Percentiles rank a stretch among this genome's conserved stretches.
These are phyloP conservation scores for Cyanoderma ruficeps DNA, from an alignment of 2,113 vertebrate species.

Conservation along the genomic window DNA sequence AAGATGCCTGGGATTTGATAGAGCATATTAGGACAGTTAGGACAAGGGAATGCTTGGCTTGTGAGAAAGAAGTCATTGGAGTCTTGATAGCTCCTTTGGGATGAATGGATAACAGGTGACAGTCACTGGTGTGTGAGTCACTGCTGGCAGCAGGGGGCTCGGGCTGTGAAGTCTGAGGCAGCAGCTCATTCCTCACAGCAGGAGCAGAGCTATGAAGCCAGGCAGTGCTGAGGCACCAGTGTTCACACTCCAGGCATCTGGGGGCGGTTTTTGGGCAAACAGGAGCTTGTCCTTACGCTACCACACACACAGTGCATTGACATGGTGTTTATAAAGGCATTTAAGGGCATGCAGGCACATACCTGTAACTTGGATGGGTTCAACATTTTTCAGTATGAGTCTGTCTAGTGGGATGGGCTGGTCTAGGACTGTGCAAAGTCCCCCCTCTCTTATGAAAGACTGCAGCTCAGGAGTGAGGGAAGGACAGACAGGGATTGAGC, in stretches of 20 bases:
- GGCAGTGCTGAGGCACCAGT: neutral
- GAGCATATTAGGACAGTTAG: rapidly evolving
- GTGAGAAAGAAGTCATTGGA: neutral
- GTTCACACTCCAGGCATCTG: neutral
- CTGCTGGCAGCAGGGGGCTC: neutral
- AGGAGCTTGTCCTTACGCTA: neutral
- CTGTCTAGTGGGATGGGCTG: conserved; percentile 90
- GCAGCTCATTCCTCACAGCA: neutral
- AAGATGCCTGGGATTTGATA: neutral
- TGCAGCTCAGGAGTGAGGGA: conserved; percentile 83
- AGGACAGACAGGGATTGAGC: conserved; percentile 65
- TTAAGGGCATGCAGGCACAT: neutral
- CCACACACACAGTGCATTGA: rapidly evolving
- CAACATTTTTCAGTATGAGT: conserved; percentile 81
- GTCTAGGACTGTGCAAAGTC: conserved; percentile 82
- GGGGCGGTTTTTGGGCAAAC: neutral
- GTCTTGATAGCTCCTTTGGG: neutral
- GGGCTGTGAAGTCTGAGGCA: neutral
- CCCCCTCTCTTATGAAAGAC: conserved; percentile 83
- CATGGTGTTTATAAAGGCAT: neutral
- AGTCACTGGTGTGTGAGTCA: neutral
- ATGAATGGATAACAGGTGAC: neutral
- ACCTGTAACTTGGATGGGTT: conserved; percentile 70
- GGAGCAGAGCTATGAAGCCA: neutral
- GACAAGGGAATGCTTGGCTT: neutral